A percentile compares a stretch with the other conserved stretches of the same genome.
These are phyloP conservation scores for Plutella xylostella DNA, from an alignment of 2,888 invertebrate genomes.

Conservation along the genomic window DNA sequence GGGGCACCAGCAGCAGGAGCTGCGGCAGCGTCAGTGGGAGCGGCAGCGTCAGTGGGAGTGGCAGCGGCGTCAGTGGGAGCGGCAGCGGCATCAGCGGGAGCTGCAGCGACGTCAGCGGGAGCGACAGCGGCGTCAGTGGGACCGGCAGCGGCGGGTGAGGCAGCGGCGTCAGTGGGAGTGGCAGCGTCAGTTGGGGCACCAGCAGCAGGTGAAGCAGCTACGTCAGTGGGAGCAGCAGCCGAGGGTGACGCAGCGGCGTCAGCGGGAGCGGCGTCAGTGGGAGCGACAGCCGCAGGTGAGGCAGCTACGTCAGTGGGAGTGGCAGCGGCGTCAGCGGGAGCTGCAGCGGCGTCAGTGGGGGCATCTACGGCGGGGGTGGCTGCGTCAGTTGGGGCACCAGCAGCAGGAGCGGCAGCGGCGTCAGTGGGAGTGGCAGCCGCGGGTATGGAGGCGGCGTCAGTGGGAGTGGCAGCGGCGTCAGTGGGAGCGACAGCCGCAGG, in stretches of 20 bases:
- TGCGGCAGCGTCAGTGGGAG: background rate
- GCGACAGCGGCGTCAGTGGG: background rate
- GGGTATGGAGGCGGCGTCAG: background rate
- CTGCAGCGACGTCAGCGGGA: background rate
- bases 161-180: background rate
- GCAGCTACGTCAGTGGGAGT: background rate
- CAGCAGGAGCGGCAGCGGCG: background rate
- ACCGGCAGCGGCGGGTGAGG: background rate
- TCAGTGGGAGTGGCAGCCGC: background rate
- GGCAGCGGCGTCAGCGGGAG: background rate
- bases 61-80: background rate
- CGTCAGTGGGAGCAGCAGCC: background rate
- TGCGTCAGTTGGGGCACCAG: background rate
- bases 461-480: background rate
- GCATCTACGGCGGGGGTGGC: slow-evolving; percentile 2
- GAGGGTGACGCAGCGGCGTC: background rate
- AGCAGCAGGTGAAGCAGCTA: background rate
- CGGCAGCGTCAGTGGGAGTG: background rate
- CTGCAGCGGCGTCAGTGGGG: background rate
- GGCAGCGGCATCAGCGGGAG: background rate
- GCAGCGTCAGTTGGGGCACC: background rate
- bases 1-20: background rate
- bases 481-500: slow-evolving; percentile 2
- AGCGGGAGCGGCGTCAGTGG: background rate
- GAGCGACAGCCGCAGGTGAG: slow-evolving; percentile 1